Evolutionary conservation across 2,888 invertebrate species (phyloP), one percentile per base, ranked within the genome.

Genomic region (Dynastes grantii): DNA sequence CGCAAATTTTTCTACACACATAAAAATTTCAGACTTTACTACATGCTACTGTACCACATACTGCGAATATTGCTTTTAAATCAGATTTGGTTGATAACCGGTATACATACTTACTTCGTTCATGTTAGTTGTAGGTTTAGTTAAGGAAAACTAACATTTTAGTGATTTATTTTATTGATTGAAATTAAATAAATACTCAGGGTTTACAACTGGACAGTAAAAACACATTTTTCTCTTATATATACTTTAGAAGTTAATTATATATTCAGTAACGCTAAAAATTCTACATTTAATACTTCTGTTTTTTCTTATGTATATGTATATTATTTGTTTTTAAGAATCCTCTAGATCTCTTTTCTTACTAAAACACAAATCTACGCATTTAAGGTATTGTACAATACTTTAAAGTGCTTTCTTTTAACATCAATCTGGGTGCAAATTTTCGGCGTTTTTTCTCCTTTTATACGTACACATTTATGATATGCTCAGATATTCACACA

Each of bases 341-440:
- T 53, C 67, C 55, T 27, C 67, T 67, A 65, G 49, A 58, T 61
- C 32, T 75, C n/a, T 55, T 75, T 45, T 45, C 75, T 67, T 76
- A 51, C 78, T 78, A 78, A 45, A 78, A 78, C 78, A 51, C 71
- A 73, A 73, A 64, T 53, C 61, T 68, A 58, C 71, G 22, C 53
- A 71, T 64, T 64, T 64, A 78, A 78, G 73, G 73, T 78, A 78
- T 78, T 51, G 63, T 78, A 78, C 78, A 78, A 78, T 78, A 64
- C 16, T 78, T 77, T 58, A 70, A 45, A 70, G 70, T 77, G 70
- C 40, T 67, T 55, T 37, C 49, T 77, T 63, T 40, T 71, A 55
- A 63, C 64, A 61, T 63, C n/a, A 51, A 13, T 77, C 55, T 78
- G 78, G 70, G 71, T 71, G 73, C 63, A 71, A 78, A 64, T 61